Evolutionary conservation across 2,797 vertebrate species (phyloP).

Genomic region (Sternotherus odoratus): DNA sequence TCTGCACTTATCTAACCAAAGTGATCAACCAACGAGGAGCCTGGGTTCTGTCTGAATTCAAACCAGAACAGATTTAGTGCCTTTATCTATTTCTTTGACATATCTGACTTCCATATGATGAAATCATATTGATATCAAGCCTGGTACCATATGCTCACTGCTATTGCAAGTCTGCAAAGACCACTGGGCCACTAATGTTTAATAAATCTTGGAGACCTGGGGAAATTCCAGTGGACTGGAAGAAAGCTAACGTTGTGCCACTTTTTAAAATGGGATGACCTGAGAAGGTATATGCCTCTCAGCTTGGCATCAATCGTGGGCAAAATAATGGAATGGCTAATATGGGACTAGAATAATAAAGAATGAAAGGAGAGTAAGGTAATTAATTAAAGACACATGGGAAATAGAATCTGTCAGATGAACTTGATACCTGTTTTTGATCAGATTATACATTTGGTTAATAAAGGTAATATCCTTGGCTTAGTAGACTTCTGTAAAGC

Average conservation of each 20-base stretch:
- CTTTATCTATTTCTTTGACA: background rate
- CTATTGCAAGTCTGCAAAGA: background rate
- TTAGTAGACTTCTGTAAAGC: background rate
- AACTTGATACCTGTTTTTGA: background rate
- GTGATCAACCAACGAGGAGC: background rate
- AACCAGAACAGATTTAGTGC: background rate
- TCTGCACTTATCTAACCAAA: conserved; percentile 25
- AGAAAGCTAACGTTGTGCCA: background rate
- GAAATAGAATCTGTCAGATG: background rate
- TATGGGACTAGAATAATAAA: background rate
- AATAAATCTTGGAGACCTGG: background rate
- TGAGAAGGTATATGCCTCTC: background rate
- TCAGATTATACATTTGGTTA: background rate
- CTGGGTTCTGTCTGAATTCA: background rate
- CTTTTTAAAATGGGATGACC: background rate
- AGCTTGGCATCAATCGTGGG: background rate
- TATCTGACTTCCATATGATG: background rate
- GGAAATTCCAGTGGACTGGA: background rate
- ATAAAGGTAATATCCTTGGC: background rate
- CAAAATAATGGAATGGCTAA: background rate
- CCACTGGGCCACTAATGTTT: background rate
- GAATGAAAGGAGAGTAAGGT: too few relatives aligned
- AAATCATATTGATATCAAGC: background rate
- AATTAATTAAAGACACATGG: background rate
- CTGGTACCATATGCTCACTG: background rate